phyloP scores from a whole-genome alignment of 1,140 invertebrate genomes.

The Drosophila grimshawi region DNA sequence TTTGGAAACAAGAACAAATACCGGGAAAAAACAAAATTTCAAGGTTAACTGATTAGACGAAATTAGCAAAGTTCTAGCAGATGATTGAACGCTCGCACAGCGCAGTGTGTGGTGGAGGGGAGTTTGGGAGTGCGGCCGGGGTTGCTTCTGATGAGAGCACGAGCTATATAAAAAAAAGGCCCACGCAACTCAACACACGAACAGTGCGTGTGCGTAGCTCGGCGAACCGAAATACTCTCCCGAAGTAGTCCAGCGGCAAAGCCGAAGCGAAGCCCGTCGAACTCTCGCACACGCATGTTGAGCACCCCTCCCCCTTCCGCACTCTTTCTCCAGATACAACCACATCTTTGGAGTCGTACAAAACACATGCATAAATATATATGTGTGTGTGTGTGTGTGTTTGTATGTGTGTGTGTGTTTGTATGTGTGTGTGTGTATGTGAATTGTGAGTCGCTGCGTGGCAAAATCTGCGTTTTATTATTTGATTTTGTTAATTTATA shows the following conservation, averaged over 20 bases:
- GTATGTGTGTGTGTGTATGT: background rate
- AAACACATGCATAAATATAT: background rate
- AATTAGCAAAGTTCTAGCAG: constrained; percentile 80
- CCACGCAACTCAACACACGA: constrained; percentile 59
- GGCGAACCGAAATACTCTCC: constrained; percentile 14
- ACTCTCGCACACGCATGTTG: constrained; percentile 30
- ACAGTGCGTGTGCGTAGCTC: constrained; percentile 58
- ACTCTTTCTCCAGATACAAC: background rate
- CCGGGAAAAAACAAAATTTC: constrained; percentile 65
- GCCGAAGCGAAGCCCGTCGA: constrained; percentile 15
- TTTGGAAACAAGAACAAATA: constrained; percentile 64
- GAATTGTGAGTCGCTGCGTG: background rate
- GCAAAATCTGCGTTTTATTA: constrained; percentile 2
- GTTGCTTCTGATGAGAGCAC: constrained; percentile 62
- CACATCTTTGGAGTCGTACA: background rate
- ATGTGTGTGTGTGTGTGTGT: background rate
- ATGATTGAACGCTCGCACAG: constrained; percentile 53
- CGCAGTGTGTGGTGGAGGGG: background rate
- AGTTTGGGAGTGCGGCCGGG: background rate
- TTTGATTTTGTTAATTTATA: background rate
- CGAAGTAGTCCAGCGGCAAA: constrained; percentile 7
- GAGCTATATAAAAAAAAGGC: constrained; percentile 70
- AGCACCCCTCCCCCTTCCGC: background rate
- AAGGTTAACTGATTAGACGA: constrained; percentile 82
- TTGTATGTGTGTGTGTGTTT: background rate